A percentile compares a stretch with the other conserved stretches of the same genome.
Evolutionary conservation across 2,888 invertebrate genomes (phyloP).

Genomic region (Campaea margaritaria): DNA sequence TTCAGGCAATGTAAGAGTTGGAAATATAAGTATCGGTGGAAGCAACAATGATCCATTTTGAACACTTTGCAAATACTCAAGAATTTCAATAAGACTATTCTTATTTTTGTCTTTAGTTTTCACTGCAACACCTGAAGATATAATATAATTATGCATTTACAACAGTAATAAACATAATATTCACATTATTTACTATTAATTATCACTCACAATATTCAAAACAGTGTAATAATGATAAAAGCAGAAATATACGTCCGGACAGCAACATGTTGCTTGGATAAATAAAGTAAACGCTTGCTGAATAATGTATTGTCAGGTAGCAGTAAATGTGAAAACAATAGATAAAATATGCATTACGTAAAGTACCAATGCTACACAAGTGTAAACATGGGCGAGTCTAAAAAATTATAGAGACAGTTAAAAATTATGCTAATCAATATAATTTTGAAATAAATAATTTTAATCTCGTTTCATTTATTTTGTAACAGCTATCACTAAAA

Average conservation of each 20-base stretch:
- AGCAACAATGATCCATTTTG: constrained; percentile 29
- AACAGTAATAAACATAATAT: neutral
- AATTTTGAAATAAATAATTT: too few species aligned
- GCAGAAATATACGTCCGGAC: constrained; percentile 38
- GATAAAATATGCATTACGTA: constrained; percentile 19
- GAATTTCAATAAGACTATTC: constrained; percentile 23
- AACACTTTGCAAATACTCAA: constrained; percentile 30
- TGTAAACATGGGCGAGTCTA: too few species aligned
- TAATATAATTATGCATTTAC: too few species aligned
- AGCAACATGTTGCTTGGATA: constrained; percentile 29
- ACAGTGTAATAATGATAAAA: constrained; percentile 37
- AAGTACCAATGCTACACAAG: neutral
- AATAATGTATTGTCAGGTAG: constrained; percentile 24
- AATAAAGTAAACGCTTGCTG: constrained; percentile 23
- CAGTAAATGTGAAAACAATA: constrained; percentile 20
- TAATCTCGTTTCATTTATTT: too few species aligned
- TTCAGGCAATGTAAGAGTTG: constrained; percentile 25
- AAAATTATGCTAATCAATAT: too few species aligned
- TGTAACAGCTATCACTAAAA: too few species aligned
- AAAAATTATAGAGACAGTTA: too few species aligned
- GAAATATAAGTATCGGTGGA: constrained; percentile 34
- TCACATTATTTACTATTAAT: neutral
- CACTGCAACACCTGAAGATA: constrained; percentile 19
- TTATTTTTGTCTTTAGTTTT: constrained; percentile 9
- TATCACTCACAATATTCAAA: constrained; percentile 22